Base-by-base conservation (phyloP, 2,797 vertebrate genomes). In the Ispidina picta region DNA sequence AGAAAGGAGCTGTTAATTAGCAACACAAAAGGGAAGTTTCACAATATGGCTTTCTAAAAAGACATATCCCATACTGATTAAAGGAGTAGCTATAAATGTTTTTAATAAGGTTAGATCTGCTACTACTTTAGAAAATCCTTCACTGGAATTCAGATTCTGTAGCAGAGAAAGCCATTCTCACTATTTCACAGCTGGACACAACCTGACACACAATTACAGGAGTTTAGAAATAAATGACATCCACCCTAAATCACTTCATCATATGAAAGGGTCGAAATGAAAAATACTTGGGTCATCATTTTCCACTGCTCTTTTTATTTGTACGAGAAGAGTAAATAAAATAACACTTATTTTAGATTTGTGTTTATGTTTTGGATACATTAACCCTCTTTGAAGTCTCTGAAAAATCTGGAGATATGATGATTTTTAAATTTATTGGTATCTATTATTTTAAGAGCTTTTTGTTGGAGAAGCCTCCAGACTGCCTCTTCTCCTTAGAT, bases 51-150 rank as follows among this genome's bases (percentile, higher is more conserved):
- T 66, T 79, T 74, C 74, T 60, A 49, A 49, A 51, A 52, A 37
- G 28, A 18, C 0, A 0, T 37, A 41, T 29, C 17, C 18, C 1
- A 0, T 55, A 73, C 3, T 72, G 76, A 71, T 81, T 78, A 70
- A 75, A 86, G 72, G 90, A 88, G 54, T 33, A 75, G 10, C 15
- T 15, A 12, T 76, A 74, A 90, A 6, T 74, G 66, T 79, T 70
- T 90, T 60, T 56, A 25, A 44, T 41, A 52, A 66, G 5, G 33
- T 58, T 59, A 60, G 31, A 54, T 12, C 68, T 91, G 29, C 23
- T n/a, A 12, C 7, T 29, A 35, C n/a, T 71, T 72, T 59, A 56
- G 44, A 77, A 90, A 62, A 12, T 3, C 9, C 10, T 39, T n/a
- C 19, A n/a, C 13, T 44, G 15, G 14, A 39, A 66, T 65, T 52